These are phyloP conservation scores for Eumacrocentrus americanus DNA, from an alignment of 2,888 invertebrate genomes.

Conservation along the genomic window DNA sequence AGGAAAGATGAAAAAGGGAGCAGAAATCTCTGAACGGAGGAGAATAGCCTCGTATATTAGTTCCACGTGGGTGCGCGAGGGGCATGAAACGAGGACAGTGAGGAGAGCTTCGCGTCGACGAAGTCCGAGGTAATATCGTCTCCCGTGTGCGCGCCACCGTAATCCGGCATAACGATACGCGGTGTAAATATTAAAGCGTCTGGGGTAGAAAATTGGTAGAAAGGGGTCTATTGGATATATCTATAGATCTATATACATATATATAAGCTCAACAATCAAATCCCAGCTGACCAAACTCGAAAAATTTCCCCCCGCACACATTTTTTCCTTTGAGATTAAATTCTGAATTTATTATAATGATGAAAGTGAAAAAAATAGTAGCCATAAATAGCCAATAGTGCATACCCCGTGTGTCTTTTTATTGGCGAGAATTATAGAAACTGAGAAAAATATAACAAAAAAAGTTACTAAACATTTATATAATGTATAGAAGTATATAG, in stretches of 20 bases:
- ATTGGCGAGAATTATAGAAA: too few species aligned
- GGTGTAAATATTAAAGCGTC: slow-evolving; percentile 24
- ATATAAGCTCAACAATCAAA: too few species aligned
- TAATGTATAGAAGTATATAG: too few species aligned
- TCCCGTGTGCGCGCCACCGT: slow-evolving; percentile 17
- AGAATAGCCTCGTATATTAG: slow-evolving; percentile 23
- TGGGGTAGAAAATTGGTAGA: neutral
- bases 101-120: slow-evolving; percentile 18
- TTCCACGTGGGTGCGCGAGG: slow-evolving; percentile 2
- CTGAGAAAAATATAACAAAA: too few species aligned
- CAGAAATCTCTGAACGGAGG: slow-evolving; percentile 5
- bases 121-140: slow-evolving; percentile 23
- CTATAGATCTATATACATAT: too few species aligned
- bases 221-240: neutral
- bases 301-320: too few species aligned
- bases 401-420: too few species aligned
- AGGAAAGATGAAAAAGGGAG: slow-evolving; percentile 11
- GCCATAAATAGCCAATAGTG: too few species aligned
- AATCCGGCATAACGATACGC: slow-evolving; percentile 26
- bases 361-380: neutral
- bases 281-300: too few species aligned
- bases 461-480: too few species aligned
- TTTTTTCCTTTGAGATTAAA: neutral
- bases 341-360: neutral
- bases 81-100: neutral